Conservation (phyloP, 2,888 invertebrate genomes). For the Napeogenes inachia region DNA sequence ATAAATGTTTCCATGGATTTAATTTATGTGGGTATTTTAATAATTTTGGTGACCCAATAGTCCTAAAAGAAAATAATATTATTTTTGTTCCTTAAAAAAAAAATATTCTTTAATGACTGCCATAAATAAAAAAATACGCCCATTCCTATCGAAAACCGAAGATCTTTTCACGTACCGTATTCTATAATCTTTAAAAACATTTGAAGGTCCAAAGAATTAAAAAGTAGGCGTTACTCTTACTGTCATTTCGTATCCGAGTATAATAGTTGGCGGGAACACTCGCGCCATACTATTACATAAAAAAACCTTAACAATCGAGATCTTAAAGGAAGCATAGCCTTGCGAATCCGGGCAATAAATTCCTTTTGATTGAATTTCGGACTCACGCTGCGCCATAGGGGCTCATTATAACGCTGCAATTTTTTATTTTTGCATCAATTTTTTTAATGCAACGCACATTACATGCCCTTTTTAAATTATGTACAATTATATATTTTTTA, state of each 20-base stretch:
- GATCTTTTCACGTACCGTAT: constrained; percentile 44
- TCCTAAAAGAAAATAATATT: too few species aligned
- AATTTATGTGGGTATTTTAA: too few species aligned
- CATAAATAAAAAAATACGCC: neutral
- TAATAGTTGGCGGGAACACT: constrained; percentile 60
- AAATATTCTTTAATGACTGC: too few species aligned
- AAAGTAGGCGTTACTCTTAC: constrained; percentile 74
- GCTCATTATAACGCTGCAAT: constrained; percentile 71
- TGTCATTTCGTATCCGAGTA: constrained; percentile 63
- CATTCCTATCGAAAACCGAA: constrained; percentile 15
- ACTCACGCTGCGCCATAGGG: constrained; percentile 75
- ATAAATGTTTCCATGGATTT: too few species aligned
- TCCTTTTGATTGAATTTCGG: constrained; percentile 73
- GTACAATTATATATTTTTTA: neutral
- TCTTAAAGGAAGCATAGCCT: constrained; percentile 64
- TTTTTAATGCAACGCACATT: constrained; percentile 33
- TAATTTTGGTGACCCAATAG: too few species aligned
- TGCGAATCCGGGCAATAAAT: constrained; percentile 75
- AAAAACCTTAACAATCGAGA: constrained; percentile 54
- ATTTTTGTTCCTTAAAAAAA: too few species aligned
- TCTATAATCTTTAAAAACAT: constrained; percentile 73
- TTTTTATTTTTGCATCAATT: constrained; percentile 32
- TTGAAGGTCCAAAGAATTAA: constrained; percentile 66
- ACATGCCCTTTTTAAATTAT: too few species aligned
- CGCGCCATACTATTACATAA: constrained; percentile 65